Base-by-base conservation (phyloP, 2,797 vertebrate species). In the Melanotaenia pygmaea region DNA sequence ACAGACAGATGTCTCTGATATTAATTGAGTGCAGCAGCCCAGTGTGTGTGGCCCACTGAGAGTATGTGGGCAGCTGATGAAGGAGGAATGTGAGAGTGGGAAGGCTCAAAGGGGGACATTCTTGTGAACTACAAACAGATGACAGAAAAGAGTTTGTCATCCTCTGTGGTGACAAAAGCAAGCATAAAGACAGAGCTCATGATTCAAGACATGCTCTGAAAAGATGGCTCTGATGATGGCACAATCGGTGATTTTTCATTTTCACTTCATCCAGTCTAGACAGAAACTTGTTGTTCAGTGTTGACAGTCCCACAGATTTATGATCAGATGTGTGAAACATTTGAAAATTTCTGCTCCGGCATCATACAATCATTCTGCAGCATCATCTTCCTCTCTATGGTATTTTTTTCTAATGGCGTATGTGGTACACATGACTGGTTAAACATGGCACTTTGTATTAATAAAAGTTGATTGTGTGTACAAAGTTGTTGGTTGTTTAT, bases 11-110 rank as follows among this genome's bases (percentile, higher is more conserved):
- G 72, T 34, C 34, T 34, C 34, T 37, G 35, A 65, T 53, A 12
- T 26, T 24, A 18, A 53, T 1, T 26, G 35, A 64, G 45, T 59
- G 58, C 60, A 53, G 6, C 20, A 37, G 30, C 18, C 22, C 30
- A 37, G 69, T 50, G 7, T 56, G 50, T 69, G 68, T 70, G 74
- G 40, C 34, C 11, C 32, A n/a, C 24, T 43, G 34, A 30, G 66
- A 62, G 69, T 68, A 26, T 65, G 84, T 91, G 83, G 91, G 92
- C 90, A 88, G 88, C 68, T 22, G 30, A 8, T 26, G 75, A 72
- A 77, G 77, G 79, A 80, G 89, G 88, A 93, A 73, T 85, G 85
- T 88, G 82, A 77, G 70, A 74, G 92, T 91, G 86, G 91, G 86
- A 78, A 67, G 86, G 51, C 85, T 91, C 83, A 90, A 91, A 73